Base-by-base conservation (phyloP, 2,113 vertebrate genomes). In the Cavia aperea region DNA sequence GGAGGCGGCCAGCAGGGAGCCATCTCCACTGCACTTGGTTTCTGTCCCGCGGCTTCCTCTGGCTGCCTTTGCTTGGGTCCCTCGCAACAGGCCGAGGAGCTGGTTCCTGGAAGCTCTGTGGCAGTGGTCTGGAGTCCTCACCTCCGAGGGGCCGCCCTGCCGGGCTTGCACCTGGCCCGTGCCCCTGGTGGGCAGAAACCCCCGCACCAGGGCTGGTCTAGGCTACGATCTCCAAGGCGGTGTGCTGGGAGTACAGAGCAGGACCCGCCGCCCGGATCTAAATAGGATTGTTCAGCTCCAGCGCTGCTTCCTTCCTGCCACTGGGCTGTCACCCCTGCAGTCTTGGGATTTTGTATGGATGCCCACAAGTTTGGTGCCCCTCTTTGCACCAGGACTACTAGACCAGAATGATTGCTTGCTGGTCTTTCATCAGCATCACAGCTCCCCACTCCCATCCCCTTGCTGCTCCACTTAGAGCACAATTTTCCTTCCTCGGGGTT, bases 61-160 rank as follows among this genome's bases (percentile, higher is more conserved):
- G 16, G 46, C 54, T 5, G 15, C 77, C 39, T 39, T 39, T 39
- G 39, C 39, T 39, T 39, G 39, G 39, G 39, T 39, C 39, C 39
- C 39, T 39, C 63, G 4, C 4, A 0, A 8, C 4, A 0, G 13
- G 26, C 65, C 1, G 54, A 62, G 65, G 11, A 51, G 19, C 18
- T 9, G 65, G 11, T 15, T 60, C 39, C 51, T 7, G 62, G 21
- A 13, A 31, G 5, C 31, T 66, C 65, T 33, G 11, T 6, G 11
- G 36, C 65, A 36, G 16, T 5, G 11, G 33, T 18, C 18, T 11
- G 18, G 8, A 0, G 56, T 16, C 21, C 0, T 39, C 0, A 11
- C 3, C 16, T 60, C 33, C 0, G 21, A 19, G 0, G 0, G 36
- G 39, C 39, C 39, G 39, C 39, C 39, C 39, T 39, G 39, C 39